Conservation (phyloP, 2,888 invertebrate species). For the Leptopilina drosophilae region DNA sequence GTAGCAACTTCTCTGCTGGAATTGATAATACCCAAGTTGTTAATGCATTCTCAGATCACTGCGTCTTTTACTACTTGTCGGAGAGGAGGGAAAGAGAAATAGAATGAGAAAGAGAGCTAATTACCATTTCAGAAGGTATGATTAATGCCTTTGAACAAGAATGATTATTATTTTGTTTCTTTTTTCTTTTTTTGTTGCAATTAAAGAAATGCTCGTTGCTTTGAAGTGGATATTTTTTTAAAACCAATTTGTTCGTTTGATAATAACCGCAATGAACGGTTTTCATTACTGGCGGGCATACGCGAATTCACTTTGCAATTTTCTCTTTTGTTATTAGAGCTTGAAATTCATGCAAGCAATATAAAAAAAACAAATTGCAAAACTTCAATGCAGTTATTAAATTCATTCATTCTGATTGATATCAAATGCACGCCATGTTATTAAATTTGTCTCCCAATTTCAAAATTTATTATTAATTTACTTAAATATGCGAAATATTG, state of each 20-base stretch:
- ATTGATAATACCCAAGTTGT: slow-evolving; percentile 73
- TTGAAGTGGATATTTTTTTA: slow-evolving; percentile 28
- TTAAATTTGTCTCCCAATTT: background rate
- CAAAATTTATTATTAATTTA: background rate
- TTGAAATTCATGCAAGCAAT: background rate
- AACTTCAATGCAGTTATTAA: background rate
- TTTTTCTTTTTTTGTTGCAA: slow-evolving; percentile 61
- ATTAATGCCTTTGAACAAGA: slow-evolving; percentile 59
- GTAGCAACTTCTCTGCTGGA: slow-evolving; percentile 64
- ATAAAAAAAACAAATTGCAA: background rate
- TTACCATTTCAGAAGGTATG: background rate
- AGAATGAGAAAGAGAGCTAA: background rate
- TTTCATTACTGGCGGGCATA: slow-evolving; percentile 16
- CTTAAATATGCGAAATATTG: background rate
- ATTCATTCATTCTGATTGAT: background rate
- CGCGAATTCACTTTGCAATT: slow-evolving; percentile 4
- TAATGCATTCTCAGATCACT: slow-evolving; percentile 72
- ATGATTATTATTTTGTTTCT: slow-evolving; percentile 60
- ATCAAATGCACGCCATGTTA: background rate
- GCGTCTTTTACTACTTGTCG: slow-evolving; percentile 59
- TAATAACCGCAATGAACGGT: background rate
- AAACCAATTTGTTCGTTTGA: slow-evolving; percentile 15
- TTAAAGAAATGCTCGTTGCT: slow-evolving; percentile 1
- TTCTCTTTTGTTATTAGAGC: slow-evolving; percentile 5
- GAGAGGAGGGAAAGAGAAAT: background rate